Conservation (phyloP, 2,113 vertebrate genomes). For the Actenoides lindsayi region DNA sequence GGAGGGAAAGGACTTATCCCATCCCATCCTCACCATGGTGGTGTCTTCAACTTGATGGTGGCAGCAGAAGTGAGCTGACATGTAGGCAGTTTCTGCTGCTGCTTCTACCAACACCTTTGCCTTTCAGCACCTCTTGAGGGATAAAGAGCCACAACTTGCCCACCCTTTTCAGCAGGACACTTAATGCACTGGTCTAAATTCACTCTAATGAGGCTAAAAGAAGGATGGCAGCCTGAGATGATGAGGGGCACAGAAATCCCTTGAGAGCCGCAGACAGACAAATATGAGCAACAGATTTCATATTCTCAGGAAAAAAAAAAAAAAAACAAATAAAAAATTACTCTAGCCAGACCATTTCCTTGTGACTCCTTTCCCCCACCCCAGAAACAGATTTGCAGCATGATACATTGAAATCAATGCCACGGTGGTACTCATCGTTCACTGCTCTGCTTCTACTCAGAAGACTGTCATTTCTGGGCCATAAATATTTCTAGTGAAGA, state of each 20-base stretch:
- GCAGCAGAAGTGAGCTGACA: background rate
- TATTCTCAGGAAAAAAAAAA: background rate
- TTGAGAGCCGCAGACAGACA: background rate
- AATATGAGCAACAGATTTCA: background rate
- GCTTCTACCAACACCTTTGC: background rate
- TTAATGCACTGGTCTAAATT: background rate
- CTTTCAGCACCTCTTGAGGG: background rate
- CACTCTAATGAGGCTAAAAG: background rate
- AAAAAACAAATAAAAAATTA: background rate
- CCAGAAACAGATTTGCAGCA: background rate
- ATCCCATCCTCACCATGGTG: background rate
- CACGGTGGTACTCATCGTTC: background rate
- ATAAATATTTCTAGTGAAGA: constrained; percentile 40
- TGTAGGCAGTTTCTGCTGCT: background rate
- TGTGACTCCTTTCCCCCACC: background rate
- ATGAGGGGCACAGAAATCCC: fast-evolving
- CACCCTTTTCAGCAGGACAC: background rate
- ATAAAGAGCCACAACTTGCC: background rate
- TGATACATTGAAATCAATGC: background rate
- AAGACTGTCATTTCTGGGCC: background rate
- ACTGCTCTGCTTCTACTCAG: background rate
- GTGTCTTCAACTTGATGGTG: background rate
- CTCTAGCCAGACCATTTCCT: background rate
- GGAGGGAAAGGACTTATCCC: background rate
- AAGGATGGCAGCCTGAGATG: background rate